phyloP scores from a whole-genome alignment of 2,113 vertebrate genomes.

The Rhagologus leucostigma region DNA sequence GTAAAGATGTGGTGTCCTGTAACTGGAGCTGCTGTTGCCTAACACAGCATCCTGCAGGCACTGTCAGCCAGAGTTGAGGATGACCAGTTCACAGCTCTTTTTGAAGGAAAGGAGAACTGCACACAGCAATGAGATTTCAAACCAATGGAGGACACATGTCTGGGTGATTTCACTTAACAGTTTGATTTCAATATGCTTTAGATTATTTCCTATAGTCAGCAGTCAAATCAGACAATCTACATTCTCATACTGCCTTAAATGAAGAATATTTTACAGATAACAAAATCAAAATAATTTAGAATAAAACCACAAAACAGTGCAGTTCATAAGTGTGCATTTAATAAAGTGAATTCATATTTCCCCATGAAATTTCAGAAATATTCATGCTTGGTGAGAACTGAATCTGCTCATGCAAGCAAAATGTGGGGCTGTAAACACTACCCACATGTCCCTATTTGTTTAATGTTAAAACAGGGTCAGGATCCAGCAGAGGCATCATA shows the following conservation, averaged over 20 bases:
- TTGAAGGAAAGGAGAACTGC: not conserved
- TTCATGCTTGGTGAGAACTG: not conserved
- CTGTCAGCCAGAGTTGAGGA: not conserved
- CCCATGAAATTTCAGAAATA: not conserved
- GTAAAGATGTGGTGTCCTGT: not conserved
- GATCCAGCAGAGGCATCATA: not conserved
- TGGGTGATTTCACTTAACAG: not conserved
- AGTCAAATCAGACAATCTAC: not conserved
- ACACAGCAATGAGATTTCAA: not conserved
- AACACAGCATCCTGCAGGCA: not conserved
- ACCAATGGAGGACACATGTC: not conserved
- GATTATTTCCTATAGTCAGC: not conserved
- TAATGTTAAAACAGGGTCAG: not conserved
- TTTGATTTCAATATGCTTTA: not conserved
- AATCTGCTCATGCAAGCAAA: not conserved
- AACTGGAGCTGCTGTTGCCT: not conserved
- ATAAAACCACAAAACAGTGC: not conserved
- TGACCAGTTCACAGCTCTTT: not conserved
- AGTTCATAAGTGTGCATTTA: not conserved
- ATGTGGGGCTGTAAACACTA: not conserved
- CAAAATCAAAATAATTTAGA: not conserved
- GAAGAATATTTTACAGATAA: not conserved
- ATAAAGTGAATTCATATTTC: not conserved
- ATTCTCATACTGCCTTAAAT: not conserved
- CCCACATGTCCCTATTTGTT: not conserved